Base-by-base conservation (phyloP, 2,888 invertebrate species). In the Lepidocyrtinus sp. region DNA sequence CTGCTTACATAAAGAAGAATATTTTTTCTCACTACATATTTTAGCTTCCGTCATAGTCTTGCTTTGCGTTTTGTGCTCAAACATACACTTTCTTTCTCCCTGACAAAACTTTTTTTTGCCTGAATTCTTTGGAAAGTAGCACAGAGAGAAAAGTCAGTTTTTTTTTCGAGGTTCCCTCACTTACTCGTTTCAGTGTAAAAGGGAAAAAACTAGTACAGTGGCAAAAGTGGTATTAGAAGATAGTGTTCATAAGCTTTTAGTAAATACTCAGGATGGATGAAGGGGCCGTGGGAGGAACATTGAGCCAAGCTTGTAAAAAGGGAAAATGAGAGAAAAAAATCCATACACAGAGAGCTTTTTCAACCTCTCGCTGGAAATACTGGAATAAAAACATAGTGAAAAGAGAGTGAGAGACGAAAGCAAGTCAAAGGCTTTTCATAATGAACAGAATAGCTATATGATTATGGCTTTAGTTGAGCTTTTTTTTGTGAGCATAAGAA, bases 231-330 rank as follows among this genome's bases (percentile, higher is more conserved):
- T 75, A 80, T 75, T 80, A 71, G 71, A 71, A 73, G 78, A 64
- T 59, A 67, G 75, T 72, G 71, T 68, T 71, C 80, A 80, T 80
- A 80, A 80, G 80, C 75, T 71, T 80, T 80, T 75, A 75, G 80
- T 67, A 80, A 80, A 80, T 80, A 80, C 75, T 80, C 46, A 67
- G 68, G 68, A 79, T 69, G 73, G 72, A 74, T 73, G 74, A 74
- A 79, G 79, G 73, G 74, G 75, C 75, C 74, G 74, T 75, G 79
- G 69, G 70, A 64, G 79, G 74, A 80, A 80, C 73, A 74, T 45
- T 59, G 59, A 59, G 22, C 59, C 59, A 59, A 59, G 59, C 59
- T 59, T 59, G 59, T 59, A 59, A 59, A 59, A 59, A 59, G 21
- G 21, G 59, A 21, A 59, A 59, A 59, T 21, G 19, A 21, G 21